phyloP scores from a whole-genome alignment of 2,888 invertebrate species.

The Trimorus sp. region DNA sequence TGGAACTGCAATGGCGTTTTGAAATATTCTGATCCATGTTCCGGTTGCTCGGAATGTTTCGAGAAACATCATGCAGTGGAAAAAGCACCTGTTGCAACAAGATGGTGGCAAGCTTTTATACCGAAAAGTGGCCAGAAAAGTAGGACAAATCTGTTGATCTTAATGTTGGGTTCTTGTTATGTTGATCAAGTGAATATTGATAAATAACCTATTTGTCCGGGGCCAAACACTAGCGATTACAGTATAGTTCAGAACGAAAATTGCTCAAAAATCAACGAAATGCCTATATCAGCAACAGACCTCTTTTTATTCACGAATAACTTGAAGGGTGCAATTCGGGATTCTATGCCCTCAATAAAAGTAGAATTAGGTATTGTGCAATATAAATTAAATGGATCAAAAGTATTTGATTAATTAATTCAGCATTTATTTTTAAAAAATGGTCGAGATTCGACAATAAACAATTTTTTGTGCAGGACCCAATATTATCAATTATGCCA shows the following conservation, averaged over 20 bases:
- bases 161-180: too few species aligned
- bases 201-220: background rate
- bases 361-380: constrained; percentile 82
- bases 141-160: too few species aligned
- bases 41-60: constrained; percentile 90
- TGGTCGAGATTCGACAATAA: too few species aligned
- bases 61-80: constrained; percentile 77
- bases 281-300: constrained; percentile 86
- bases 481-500: constrained; percentile 83
- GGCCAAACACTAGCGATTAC: constrained; percentile 78
- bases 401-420: background rate
- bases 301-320: constrained; percentile 84
- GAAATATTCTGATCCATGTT: constrained; percentile 90
- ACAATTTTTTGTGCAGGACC: constrained; percentile 79
- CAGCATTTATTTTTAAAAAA: background rate
- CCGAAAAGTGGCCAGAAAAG: constrained; percentile 72
- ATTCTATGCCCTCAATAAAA: constrained; percentile 83
- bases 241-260: constrained; percentile 84
- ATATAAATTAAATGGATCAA: background rate
- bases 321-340: constrained; percentile 71
- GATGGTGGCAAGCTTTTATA: constrained; percentile 83
- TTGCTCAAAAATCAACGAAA: constrained; percentile 83
- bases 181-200: too few species aligned
- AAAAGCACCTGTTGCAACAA: constrained; percentile 68
- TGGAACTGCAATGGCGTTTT: constrained; percentile 88